phyloP scores from a whole-genome alignment of 1,140 invertebrate species.

The Linepithema humile region DNA sequence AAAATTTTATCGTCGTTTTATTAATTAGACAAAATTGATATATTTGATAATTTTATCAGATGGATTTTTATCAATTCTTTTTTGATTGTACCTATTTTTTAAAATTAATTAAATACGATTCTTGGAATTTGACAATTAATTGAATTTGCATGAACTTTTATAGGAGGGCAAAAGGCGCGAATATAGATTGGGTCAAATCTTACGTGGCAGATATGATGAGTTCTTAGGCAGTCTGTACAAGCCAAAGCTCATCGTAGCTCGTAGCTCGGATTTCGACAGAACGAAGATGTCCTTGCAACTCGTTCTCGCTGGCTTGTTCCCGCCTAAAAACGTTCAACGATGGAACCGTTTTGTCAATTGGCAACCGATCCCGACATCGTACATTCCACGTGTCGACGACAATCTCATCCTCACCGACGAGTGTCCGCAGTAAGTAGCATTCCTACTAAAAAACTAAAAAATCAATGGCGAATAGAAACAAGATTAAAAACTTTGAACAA shows the following conservation, averaged over 20 bases:
- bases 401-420: conserved; percentile 70
- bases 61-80: neutral
- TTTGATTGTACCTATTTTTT: neutral
- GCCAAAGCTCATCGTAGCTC: conserved; percentile 77
- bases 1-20: too few relatives aligned
- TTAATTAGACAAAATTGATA: too few relatives aligned
- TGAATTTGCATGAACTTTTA: conserved; percentile 24
- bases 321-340: conserved; percentile 80
- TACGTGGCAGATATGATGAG: conserved; percentile 80
- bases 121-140: neutral
- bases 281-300: conserved; percentile 86
- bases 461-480: neutral
- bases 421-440: conserved; percentile 80
- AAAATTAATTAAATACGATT: neutral
- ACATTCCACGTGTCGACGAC: conserved; percentile 80
- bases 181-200: conserved; percentile 80
- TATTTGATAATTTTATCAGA: neutral
- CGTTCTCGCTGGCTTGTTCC: conserved; percentile 84
- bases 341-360: conserved; percentile 84
- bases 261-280: conserved; percentile 84
- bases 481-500: too few relatives aligned
- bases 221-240: conserved; percentile 81
- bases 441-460: neutral
- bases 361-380: conserved; percentile 86
- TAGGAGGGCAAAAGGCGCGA: conserved; percentile 83